These are phyloP conservation scores for Amazona guildingii DNA, from an alignment of 2,113 vertebrate genomes.

Conservation along the genomic window DNA sequence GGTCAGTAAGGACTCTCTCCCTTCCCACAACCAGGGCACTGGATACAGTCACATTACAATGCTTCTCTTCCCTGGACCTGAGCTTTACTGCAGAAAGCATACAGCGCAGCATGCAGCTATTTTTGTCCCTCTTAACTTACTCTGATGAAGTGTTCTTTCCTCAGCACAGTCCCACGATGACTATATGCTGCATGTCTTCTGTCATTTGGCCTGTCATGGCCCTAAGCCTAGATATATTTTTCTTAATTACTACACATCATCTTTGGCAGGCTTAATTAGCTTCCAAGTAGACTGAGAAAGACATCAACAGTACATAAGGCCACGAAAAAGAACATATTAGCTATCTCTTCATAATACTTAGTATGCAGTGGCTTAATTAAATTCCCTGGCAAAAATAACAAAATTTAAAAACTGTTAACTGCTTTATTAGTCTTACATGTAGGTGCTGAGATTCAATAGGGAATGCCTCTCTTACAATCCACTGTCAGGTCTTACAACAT, in stretches of 20 bases:
- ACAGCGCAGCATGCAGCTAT: not conserved
- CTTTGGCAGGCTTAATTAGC: not conserved
- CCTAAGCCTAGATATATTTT: not conserved
- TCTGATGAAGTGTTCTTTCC: not conserved
- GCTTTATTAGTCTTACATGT: not conserved
- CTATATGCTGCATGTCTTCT: not conserved
- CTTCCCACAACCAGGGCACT: not conserved
- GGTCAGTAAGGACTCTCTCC: not conserved
- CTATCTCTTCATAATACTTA: not conserved
- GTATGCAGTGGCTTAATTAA: not conserved
- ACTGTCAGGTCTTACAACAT: not conserved
- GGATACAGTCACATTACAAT: not conserved
- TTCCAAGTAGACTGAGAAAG: not conserved
- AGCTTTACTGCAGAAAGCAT: not conserved
- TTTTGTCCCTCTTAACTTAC: not conserved
- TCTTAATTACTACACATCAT: not conserved
- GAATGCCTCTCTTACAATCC: not conserved
- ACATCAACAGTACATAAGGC: not conserved
- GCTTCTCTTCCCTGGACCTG: not conserved
- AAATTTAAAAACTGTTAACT: not conserved
- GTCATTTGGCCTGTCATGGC: not conserved
- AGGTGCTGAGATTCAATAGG: not conserved
- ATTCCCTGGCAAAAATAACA: not conserved
- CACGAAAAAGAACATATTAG: not conserved
- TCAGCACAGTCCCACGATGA: not conserved